A percentile compares a stretch with the other conserved stretches of the same genome.
These are phyloP conservation scores for Micropoecilia bifurca DNA, from an alignment of 2,797 vertebrate species.

Conservation along the genomic window DNA sequence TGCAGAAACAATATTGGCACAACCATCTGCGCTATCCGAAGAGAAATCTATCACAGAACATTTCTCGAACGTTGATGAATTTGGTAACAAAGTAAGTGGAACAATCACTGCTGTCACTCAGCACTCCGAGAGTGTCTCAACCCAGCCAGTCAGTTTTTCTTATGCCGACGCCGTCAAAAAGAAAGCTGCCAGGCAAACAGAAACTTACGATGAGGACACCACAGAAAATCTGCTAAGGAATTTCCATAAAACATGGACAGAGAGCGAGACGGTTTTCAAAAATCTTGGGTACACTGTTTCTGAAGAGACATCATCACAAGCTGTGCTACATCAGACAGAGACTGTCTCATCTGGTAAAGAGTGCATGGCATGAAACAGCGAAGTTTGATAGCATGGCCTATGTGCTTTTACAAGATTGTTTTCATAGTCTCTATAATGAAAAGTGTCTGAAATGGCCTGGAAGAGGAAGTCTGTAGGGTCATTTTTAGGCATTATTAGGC, in stretches of 20 bases:
- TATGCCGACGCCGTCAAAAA: slow-evolving; percentile 90
- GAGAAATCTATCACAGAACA: slow-evolving; percentile 77
- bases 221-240: slow-evolving; percentile 85
- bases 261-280: slow-evolving; percentile 88
- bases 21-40: slow-evolving; percentile 77
- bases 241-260: slow-evolving; percentile 89
- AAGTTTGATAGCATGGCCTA: slow-evolving; percentile 55
- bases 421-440: neutral
- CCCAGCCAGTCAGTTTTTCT: slow-evolving; percentile 82
- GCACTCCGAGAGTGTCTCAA: slow-evolving; percentile 72
- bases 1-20: slow-evolving; percentile 60
- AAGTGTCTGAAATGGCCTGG: neutral
- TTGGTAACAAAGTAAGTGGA: slow-evolving; percentile 78
- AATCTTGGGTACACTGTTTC: slow-evolving; percentile 84
- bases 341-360: slow-evolving; percentile 82
- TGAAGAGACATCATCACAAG: slow-evolving; percentile 79
- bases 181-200: slow-evolving; percentile 72
- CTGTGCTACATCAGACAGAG: slow-evolving; percentile 78
- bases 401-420: neutral
- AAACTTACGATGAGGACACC: slow-evolving; percentile 74
- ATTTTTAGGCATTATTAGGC: no score
- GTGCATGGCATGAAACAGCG: slow-evolving; percentile 71
- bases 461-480: neutral
- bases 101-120: slow-evolving; percentile 76
- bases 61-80: slow-evolving; percentile 81